A percentile compares a stretch with the other conserved stretches of the same genome.
These are phyloP conservation scores for Mamestra brassicae DNA, from an alignment of 2,888 invertebrate species.

Conservation along the genomic window DNA sequence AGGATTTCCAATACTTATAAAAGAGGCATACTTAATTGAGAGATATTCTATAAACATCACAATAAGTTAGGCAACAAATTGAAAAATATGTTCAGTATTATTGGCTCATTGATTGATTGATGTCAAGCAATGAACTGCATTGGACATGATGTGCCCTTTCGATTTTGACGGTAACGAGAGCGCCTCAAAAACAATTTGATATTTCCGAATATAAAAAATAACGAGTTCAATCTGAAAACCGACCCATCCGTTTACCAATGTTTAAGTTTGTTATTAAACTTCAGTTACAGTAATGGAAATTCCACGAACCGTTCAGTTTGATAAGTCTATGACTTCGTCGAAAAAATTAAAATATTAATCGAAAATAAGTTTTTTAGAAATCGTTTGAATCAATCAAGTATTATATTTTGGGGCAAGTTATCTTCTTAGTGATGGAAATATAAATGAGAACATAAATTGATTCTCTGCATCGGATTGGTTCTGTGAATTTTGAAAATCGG, in stretches of 20 bases:
- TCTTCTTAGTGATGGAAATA: neutral
- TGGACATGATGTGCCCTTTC: no score
- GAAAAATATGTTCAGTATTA: no score
- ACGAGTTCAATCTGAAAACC: neutral
- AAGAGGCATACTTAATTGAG: no score
- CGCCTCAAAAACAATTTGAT: no score
- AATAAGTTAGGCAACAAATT: no score
- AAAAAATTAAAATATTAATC: neutral
- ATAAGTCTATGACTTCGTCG: neutral
- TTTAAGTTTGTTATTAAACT: neutral
- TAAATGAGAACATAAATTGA: neutral
- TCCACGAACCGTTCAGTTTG: neutral
- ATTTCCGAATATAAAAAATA: neutral
- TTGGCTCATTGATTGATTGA: no score
- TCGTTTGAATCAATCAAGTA: neutral
- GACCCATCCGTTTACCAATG: neutral
- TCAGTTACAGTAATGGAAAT: neutral
- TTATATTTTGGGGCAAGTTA: neutral
- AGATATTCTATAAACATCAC: no score
- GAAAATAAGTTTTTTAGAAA: neutral
- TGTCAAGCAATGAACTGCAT: no score
- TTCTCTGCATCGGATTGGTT: neutral
- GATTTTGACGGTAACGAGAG: no score
- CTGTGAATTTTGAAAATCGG: neutral
- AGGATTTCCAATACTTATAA: no score